phyloP scores from a whole-genome alignment of 2,113 vertebrate species.

The Zootoca vivipara region DNA sequence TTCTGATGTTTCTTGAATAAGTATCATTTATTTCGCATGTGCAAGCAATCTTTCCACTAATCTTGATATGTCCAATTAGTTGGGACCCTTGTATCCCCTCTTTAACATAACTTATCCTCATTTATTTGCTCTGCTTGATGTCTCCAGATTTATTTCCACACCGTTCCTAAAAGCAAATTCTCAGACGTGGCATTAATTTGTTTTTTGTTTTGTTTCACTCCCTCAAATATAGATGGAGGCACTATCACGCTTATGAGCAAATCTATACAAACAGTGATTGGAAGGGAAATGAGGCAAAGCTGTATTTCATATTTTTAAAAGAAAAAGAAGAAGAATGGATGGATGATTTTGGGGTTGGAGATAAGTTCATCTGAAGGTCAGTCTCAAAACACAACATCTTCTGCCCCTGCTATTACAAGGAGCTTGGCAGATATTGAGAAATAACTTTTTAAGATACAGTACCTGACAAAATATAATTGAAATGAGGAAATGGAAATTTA shows the following conservation, averaged over 20 bases:
- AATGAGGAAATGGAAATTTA: slow-evolving; percentile 7
- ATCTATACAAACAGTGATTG: slow-evolving; percentile 33
- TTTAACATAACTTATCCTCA: slow-evolving; percentile 8
- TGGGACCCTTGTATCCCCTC: slow-evolving; percentile 15
- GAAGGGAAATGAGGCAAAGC: not conserved
- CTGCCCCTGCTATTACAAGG: not conserved
- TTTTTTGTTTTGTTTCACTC: not conserved
- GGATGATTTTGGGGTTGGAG: not conserved
- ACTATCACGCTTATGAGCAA: not conserved
- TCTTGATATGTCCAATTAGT: not conserved
- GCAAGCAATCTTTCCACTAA: not conserved
- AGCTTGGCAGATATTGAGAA: not conserved
- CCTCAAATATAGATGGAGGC: not conserved
- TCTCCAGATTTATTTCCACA: slow-evolving; percentile 26
- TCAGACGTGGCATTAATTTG: not conserved
- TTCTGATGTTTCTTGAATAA: no score
- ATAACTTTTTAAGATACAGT: not conserved
- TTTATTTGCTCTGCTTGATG: slow-evolving; percentile 17
- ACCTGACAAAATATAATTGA: not conserved
- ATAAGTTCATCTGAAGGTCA: slow-evolving; percentile 11
- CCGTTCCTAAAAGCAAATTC: not conserved
- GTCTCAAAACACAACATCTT: not conserved
- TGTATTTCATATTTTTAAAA: not conserved
- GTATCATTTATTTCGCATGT: not conserved
- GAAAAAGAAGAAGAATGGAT: not conserved